Conservation (phyloP, 1,140 invertebrate genomes). For the Nylanderia fulva region DNA sequence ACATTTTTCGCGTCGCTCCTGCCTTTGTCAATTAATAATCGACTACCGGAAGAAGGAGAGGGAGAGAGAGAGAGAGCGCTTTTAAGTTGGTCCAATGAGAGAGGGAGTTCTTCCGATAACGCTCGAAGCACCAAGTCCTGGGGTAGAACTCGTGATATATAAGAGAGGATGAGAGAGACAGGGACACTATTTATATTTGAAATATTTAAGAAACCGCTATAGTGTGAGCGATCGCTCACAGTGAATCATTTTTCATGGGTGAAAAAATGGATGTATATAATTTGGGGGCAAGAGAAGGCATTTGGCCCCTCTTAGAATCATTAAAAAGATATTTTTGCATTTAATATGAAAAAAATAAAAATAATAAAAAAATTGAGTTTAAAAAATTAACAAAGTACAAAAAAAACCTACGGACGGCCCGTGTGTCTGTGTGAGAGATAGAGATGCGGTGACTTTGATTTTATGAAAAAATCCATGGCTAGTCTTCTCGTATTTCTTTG, state of each 20-base stretch:
- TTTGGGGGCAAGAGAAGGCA: too few relatives aligned
- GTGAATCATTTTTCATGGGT: constrained; percentile 76
- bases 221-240: constrained; percentile 49
- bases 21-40: constrained; percentile 72
- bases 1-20: constrained; percentile 59
- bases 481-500: constrained; percentile 75
- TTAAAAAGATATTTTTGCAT: too few relatives aligned
- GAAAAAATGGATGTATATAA: too few relatives aligned
- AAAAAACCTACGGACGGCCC: too few relatives aligned
- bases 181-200: constrained; percentile 57
- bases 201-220: constrained; percentile 66
- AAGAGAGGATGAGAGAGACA: background rate
- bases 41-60: constrained; percentile 23
- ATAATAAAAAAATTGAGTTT: too few relatives aligned
- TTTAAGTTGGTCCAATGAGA: constrained; percentile 19
- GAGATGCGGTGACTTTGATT: constrained; percentile 14
- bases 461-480: constrained; percentile 52
- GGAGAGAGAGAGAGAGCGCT: background rate
- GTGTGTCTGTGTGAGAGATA: constrained; percentile 14
- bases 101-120: constrained; percentile 43
- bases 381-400: too few relatives aligned
- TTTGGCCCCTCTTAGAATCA: too few relatives aligned
- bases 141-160: constrained; percentile 57
- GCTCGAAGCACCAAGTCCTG: background rate
- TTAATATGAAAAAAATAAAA: too few relatives aligned